phyloP scores from a whole-genome alignment of 2,113 vertebrate genomes.

The Bos javanicus region DNA sequence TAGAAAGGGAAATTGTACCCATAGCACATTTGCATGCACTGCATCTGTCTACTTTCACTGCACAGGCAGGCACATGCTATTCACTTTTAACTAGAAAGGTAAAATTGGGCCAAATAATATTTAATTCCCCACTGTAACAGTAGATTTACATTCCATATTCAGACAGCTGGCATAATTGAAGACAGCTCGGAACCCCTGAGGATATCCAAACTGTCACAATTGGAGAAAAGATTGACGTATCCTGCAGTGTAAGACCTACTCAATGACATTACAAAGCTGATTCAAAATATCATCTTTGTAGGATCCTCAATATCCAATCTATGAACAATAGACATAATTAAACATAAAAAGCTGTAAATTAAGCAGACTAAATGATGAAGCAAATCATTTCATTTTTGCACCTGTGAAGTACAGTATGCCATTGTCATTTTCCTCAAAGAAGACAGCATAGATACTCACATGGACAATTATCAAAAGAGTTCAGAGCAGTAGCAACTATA shows the following conservation, averaged over 20 bases:
- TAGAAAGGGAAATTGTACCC: constrained; percentile 15
- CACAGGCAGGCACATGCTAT: not conserved
- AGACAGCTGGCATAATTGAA: constrained; percentile 62
- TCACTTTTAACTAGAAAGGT: constrained; percentile 44
- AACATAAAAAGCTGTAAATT: constrained; percentile 71
- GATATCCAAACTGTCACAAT: constrained; percentile 58
- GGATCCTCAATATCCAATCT: constrained; percentile 64
- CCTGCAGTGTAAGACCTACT: constrained; percentile 45
- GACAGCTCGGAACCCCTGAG: constrained; percentile 58
- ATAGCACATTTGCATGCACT: not conserved
- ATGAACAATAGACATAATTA: constrained; percentile 71
- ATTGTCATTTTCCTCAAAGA: constrained; percentile 64
- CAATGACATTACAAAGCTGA: constrained; percentile 67
- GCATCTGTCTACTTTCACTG: constrained; percentile 9
- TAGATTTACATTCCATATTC: constrained; percentile 50
- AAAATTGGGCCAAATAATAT: constrained; percentile 68
- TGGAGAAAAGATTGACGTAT: constrained; percentile 60
- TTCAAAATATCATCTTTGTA: constrained; percentile 60
- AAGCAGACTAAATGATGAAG: constrained; percentile 38
- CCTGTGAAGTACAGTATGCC: constrained; percentile 54
- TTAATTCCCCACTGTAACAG: constrained; percentile 60
- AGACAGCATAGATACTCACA: constrained; percentile 31
- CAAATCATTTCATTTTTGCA: constrained; percentile 55
- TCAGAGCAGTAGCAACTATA: constrained; percentile 27
- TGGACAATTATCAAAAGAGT: constrained; percentile 61